phyloP scores from a whole-genome alignment of 2,888 invertebrate species.

The Phalera bucephala region DNA sequence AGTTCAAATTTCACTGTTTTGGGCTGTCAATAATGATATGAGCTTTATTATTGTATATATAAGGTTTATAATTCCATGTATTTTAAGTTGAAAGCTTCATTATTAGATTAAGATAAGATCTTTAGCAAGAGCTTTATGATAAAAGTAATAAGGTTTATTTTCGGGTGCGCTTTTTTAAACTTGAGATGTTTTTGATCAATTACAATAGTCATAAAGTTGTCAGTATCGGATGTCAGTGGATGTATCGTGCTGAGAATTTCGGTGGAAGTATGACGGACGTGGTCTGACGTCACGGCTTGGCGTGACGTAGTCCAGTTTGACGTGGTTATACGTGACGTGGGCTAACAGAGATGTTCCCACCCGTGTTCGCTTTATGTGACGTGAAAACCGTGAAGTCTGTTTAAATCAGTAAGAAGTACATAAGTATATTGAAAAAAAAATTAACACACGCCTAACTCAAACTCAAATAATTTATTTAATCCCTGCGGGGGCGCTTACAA shows the following conservation, averaged over 20 bases:
- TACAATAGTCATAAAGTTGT: constrained; percentile 68
- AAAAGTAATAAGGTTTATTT: constrained; percentile 18
- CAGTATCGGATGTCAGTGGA: constrained; percentile 39
- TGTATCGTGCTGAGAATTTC: constrained; percentile 53
- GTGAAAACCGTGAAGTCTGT: constrained; percentile 17
- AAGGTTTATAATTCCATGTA: too few species aligned
- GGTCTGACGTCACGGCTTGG: constrained; percentile 16
- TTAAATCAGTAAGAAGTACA: too few species aligned
- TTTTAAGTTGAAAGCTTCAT: too few species aligned
- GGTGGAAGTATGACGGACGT: constrained; percentile 60
- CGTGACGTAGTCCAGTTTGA: background rate
- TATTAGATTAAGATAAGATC: too few species aligned
- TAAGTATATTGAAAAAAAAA: too few species aligned
- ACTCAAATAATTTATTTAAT: too few species aligned
- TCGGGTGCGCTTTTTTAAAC: constrained; percentile 11
- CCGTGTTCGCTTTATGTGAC: background rate
- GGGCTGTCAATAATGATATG: too few species aligned
- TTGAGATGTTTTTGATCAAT: constrained; percentile 32
- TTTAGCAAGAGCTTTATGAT: constrained; percentile 4
- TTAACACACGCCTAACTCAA: too few species aligned
- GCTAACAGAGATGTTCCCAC: background rate
- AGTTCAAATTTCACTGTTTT: too few species aligned
- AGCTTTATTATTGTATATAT: too few species aligned
- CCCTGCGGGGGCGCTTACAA: too few species aligned
- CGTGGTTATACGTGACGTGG: background rate